phyloP scores from a whole-genome alignment of 2,888 invertebrate genomes.

The Shargacucullia verbasci region DNA sequence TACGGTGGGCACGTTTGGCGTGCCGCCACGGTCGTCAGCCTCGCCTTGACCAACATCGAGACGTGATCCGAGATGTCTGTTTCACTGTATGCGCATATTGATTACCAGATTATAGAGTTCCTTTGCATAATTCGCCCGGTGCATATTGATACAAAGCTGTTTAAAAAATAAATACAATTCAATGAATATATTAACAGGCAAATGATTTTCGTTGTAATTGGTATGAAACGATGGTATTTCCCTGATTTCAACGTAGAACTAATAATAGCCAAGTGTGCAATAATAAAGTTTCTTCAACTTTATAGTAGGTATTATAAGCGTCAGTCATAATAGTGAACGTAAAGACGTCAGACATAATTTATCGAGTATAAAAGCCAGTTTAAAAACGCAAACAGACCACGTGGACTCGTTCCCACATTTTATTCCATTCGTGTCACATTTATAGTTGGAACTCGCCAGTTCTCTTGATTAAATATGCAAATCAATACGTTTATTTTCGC shows the following conservation, averaged over 20 bases:
- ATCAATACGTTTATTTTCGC: slow-evolving; percentile 46
- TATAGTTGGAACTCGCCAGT: slow-evolving; percentile 43
- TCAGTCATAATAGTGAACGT: slow-evolving; percentile 25
- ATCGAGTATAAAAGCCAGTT: slow-evolving; percentile 24
- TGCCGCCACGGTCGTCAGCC: slow-evolving; percentile 82
- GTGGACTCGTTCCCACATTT: slow-evolving; percentile 67
- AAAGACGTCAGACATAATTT: slow-evolving; percentile 31
- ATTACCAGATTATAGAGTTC: slow-evolving; percentile 69
- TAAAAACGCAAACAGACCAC: slow-evolving; percentile 44
- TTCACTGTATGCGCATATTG: slow-evolving; percentile 71
- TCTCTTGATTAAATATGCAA: slow-evolving; percentile 54
- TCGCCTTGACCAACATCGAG: slow-evolving; percentile 86
- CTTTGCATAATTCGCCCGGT: slow-evolving; percentile 62
- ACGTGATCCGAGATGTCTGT: slow-evolving; percentile 73
- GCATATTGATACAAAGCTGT: slow-evolving; percentile 35
- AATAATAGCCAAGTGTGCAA: slow-evolving; percentile 14
- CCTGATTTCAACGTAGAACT: too few relatives aligned
- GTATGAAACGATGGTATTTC: neutral
- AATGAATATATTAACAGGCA: slow-evolving; percentile 3
- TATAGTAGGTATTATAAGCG: slow-evolving; percentile 12
- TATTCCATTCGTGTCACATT: slow-evolving; percentile 52
- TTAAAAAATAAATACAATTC: slow-evolving; percentile 15
- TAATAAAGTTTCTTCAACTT: slow-evolving; percentile 2
- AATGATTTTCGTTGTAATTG: neutral
- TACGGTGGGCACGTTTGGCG: slow-evolving; percentile 76